A percentile compares a stretch with the other conserved stretches of the same genome.
Conservation (phyloP, 2,797 vertebrate species). For the Bufotes viridis region DNA sequence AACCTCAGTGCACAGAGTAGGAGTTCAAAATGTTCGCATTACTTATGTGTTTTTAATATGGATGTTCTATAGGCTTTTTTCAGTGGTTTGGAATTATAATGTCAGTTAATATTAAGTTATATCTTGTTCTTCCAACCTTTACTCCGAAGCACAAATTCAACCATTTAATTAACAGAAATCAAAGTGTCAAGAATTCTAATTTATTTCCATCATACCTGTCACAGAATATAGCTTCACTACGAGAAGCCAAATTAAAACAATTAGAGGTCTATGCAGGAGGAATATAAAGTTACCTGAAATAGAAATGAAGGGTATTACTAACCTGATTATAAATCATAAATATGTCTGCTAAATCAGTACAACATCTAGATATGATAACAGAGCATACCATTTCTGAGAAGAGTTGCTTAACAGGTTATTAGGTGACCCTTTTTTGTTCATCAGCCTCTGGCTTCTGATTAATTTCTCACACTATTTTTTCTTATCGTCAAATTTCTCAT, state of each 20-base stretch:
- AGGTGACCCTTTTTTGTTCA: background rate
- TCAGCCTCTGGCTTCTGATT: background rate
- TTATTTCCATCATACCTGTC: conserved; percentile 42
- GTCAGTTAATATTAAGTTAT: conserved; percentile 67
- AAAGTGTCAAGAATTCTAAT: conserved; percentile 63
- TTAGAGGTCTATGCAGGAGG: conserved; percentile 49
- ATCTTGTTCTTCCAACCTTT: conserved; percentile 65
- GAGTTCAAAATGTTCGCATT: conserved; percentile 64
- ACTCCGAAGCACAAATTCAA: conserved; percentile 65
- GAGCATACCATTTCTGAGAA: conserved; percentile 1
- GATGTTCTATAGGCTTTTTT: conserved; percentile 64
- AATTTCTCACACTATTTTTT: background rate
- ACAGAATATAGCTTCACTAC: conserved; percentile 48
- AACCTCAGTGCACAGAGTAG: conserved; percentile 61
- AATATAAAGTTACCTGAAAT: conserved; percentile 50
- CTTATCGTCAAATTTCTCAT: background rate
- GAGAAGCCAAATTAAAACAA: conserved; percentile 60
- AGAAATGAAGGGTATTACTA: conserved; percentile 26
- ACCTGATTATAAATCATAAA: conserved; percentile 24
- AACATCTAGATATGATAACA: conserved; percentile 19
- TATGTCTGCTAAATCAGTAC: conserved; percentile 16
- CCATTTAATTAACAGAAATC: conserved; percentile 66
- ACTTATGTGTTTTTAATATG: conserved; percentile 69
- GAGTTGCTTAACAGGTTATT: background rate
- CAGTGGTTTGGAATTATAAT: conserved; percentile 68